These are phyloP conservation scores for Sebastes taczanowskii DNA, from an alignment of 2,797 vertebrate genomes.

Conservation along the genomic window DNA sequence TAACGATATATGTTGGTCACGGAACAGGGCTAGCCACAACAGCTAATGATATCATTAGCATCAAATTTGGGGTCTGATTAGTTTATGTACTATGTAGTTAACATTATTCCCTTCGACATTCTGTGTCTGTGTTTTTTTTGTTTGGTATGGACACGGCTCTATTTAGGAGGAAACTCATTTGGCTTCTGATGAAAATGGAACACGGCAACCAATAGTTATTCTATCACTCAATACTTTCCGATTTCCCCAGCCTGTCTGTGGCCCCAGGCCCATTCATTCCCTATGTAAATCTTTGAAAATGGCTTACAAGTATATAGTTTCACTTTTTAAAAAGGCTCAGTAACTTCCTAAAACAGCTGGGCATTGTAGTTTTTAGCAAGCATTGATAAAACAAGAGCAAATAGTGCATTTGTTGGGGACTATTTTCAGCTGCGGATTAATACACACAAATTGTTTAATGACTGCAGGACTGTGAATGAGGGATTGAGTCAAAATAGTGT, in stretches of 20 bases:
- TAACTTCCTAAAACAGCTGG: background rate
- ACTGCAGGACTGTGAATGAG: background rate
- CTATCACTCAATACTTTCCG: background rate
- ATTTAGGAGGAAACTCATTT: too few species aligned
- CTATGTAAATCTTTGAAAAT: background rate
- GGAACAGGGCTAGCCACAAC: too few species aligned
- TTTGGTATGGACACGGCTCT: too few species aligned
- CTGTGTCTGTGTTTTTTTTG: too few species aligned
- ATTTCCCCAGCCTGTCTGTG: background rate
- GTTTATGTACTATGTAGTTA: too few species aligned
- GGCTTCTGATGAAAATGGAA: too few species aligned
- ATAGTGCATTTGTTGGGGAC: background rate
- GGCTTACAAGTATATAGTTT: background rate
- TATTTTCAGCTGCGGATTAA: constrained; percentile 29
- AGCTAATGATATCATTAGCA: too few species aligned
- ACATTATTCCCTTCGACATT: fast-evolving
- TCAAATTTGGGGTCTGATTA: too few species aligned
- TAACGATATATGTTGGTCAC: too few species aligned
- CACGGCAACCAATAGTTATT: background rate
- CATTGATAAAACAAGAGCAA: background rate
- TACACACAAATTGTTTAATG: background rate
- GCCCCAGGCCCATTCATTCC: background rate
- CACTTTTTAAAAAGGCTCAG: background rate
- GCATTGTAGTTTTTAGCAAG: background rate
- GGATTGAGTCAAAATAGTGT: background rate